Conservation (phyloP, 1,140 invertebrate genomes). For the Dolichoris vasculosae region DNA sequence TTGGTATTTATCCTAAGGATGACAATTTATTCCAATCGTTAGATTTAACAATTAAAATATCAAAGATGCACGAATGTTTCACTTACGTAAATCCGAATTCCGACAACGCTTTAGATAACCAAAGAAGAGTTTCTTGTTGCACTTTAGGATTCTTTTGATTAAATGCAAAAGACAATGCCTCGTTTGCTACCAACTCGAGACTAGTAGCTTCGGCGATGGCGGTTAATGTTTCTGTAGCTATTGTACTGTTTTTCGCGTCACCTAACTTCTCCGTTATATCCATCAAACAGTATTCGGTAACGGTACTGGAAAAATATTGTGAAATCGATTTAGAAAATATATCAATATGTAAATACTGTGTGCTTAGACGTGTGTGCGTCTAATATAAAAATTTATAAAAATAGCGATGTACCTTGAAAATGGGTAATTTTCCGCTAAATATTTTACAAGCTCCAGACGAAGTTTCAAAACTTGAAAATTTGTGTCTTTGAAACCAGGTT, state of each 20-base stretch:
- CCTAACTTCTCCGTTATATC: conserved; percentile 91
- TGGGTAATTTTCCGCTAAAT: conserved; percentile 84
- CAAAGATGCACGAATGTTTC: conserved; percentile 33
- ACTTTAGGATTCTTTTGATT: conserved; percentile 94
- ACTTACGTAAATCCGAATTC: conserved; percentile 89
- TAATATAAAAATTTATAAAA: no score
- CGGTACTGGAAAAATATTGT: conserved; percentile 73
- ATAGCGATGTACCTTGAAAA: conserved; percentile 77
- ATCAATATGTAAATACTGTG: conserved; percentile 8
- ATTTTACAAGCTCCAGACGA: conserved; percentile 85
- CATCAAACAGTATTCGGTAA: conserved; percentile 84
- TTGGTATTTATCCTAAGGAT: conserved; percentile 83
- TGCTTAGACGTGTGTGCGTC: background rate
- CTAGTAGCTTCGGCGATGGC: conserved; percentile 85
- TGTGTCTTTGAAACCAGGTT: conserved; percentile 93
- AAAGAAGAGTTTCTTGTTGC: conserved; percentile 87
- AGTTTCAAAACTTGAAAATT: conserved; percentile 95
- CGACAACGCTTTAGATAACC: conserved; percentile 84
- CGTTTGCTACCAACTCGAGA: conserved; percentile 83
- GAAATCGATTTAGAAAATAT: conserved; percentile 34
- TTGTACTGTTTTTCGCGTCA: conserved; percentile 85
- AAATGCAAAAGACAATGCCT: conserved; percentile 84
- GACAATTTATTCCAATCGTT: conserved; percentile 15
- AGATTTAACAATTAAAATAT: conserved; percentile 23
- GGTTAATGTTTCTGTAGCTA: conserved; percentile 83